Conservation (phyloP, 2,113 vertebrate species). For the Formicarius rufipectus region DNA sequence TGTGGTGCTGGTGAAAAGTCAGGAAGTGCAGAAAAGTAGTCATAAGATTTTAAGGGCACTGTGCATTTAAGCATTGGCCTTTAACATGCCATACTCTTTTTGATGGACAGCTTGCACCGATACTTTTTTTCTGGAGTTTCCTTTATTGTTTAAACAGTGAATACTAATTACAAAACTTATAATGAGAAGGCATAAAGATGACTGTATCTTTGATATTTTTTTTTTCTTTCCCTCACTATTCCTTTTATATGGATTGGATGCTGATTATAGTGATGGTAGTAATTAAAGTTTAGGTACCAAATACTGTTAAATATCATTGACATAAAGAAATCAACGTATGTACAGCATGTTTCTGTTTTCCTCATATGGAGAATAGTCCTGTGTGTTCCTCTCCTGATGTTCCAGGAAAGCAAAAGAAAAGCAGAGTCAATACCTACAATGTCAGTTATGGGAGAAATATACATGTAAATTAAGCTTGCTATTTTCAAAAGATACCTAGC, state of each 20-base stretch:
- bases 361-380: background rate
- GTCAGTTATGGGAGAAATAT: background rate
- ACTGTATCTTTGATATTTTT: background rate
- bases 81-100: background rate
- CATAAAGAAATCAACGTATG: background rate
- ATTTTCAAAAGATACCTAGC: background rate
- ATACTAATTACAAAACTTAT: background rate
- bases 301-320: background rate
- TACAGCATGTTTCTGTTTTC: background rate
- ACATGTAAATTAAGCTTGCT: background rate
- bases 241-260: background rate
- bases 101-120: background rate
- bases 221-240: accelerated
- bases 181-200: background rate
- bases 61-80: background rate
- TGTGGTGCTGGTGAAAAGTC: background rate
- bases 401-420: background rate
- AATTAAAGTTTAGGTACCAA: background rate
- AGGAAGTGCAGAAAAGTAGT: background rate
- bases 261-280: background rate
- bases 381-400: background rate
- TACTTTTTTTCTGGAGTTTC: background rate
- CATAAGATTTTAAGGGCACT: background rate
- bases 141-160: background rate
- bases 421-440: background rate